Evolutionary conservation across 2,797 vertebrate genomes (phyloP).

Genomic region (Enteromius argenteus): DNA sequence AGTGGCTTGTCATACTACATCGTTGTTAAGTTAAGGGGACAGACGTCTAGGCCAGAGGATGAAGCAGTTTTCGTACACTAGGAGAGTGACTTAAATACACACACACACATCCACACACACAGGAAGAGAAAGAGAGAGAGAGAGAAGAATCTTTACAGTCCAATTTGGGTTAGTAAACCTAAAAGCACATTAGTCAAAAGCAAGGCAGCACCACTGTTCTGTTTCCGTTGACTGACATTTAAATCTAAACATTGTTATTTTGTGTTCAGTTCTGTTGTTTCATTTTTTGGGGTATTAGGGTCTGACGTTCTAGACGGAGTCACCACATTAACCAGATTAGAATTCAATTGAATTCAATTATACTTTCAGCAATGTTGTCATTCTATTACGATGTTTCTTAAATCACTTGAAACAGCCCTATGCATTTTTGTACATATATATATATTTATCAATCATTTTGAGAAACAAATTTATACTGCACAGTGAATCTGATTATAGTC

Average conservation of each 20-base stretch:
- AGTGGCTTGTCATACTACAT: slow-evolving; percentile 38
- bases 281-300: slow-evolving; percentile 49
- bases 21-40: slow-evolving; percentile 38
- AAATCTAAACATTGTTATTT: slow-evolving; percentile 41
- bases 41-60: slow-evolving; percentile 32
- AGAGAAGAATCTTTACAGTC: slow-evolving; percentile 41
- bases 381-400: slow-evolving; percentile 55
- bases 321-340: slow-evolving; percentile 64
- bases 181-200: slow-evolving; percentile 41
- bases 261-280: slow-evolving; percentile 53
- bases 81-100: slow-evolving; percentile 32
- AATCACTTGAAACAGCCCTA: slow-evolving; percentile 64
- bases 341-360: slow-evolving; percentile 46
- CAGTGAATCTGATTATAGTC: slow-evolving; percentile 64
- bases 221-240: slow-evolving; percentile 46
- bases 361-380: slow-evolving; percentile 33
- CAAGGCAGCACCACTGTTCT: slow-evolving; percentile 41
- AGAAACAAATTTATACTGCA: slow-evolving; percentile 63
- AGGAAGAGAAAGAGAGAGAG: slow-evolving; percentile 25
- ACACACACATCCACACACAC: not conserved
- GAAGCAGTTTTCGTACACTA: slow-evolving; percentile 38
- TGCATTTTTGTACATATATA: slow-evolving; percentile 68
- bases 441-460: slow-evolving; percentile 64
- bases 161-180: slow-evolving; percentile 27
- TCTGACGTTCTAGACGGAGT: slow-evolving; percentile 57